Conservation (phyloP, 1,140 invertebrate genomes). For the Drosophila nebulosa region DNA sequence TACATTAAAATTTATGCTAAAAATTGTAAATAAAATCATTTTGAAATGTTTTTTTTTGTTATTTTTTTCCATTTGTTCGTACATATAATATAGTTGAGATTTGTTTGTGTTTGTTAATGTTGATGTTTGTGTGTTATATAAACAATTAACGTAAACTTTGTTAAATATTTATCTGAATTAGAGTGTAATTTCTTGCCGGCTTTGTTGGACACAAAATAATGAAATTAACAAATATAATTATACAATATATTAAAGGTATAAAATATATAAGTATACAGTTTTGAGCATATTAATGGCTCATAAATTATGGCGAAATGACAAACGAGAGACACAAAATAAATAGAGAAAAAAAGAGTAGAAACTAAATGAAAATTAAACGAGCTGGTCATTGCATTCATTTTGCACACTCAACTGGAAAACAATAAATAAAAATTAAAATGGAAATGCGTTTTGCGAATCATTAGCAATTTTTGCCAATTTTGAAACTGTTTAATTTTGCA, state of each 20-base stretch:
- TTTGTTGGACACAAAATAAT: slow-evolving; percentile 1
- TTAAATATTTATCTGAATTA: slow-evolving; percentile 52
- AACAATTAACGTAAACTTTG: slow-evolving; percentile 42
- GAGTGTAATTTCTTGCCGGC: slow-evolving; percentile 3
- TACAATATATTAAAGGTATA: not conserved
- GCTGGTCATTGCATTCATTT: slow-evolving; percentile 25
- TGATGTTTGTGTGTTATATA: slow-evolving; percentile 38
- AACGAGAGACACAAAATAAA: slow-evolving; percentile 23
- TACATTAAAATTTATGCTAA: slow-evolving; percentile 75
- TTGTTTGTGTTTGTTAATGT: slow-evolving; percentile 13
- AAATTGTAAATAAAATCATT: slow-evolving; percentile 67
- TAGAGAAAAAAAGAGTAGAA: slow-evolving; percentile 3
- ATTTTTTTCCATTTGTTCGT: slow-evolving; percentile 15
- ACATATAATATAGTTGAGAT: slow-evolving; percentile 22
- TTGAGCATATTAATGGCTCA: slow-evolving; percentile 49
- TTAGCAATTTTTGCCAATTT: not conserved
- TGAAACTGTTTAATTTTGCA: not conserved
- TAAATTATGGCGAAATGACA: slow-evolving; percentile 52
- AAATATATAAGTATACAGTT: slow-evolving; percentile 28
- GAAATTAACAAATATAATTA: not conserved
- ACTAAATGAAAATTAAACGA: slow-evolving; percentile 35
- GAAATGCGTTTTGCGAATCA: not conserved
- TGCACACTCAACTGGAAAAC: not conserved
- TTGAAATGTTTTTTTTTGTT: slow-evolving; percentile 60
- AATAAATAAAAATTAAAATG: not conserved